Percentiles rank a stretch among this genome's conserved stretches.
phyloP scores from a whole-genome alignment of 2,888 invertebrate genomes.

The Platerodrilus igneus region DNA sequence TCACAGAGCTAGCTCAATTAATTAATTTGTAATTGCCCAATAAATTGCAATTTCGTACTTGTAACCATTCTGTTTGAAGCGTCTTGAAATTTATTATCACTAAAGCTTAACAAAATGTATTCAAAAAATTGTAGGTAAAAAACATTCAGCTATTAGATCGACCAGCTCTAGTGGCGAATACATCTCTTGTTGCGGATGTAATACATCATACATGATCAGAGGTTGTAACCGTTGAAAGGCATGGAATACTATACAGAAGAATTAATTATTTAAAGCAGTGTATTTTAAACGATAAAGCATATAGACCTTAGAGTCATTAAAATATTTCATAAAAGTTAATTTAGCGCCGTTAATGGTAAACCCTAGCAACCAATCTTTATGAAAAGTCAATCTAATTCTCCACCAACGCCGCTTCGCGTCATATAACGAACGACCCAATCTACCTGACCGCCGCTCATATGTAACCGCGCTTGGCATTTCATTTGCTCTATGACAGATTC shows the following conservation, averaged over 20 bases:
- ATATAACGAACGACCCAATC: constrained; percentile 26
- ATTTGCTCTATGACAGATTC: constrained; percentile 48
- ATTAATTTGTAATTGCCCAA: too few species aligned
- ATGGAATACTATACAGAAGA: constrained; percentile 7
- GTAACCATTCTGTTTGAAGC: too few species aligned
- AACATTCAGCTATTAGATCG: too few species aligned
- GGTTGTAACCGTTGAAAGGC: too few species aligned
- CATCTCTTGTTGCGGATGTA: too few species aligned
- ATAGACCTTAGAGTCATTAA: constrained; percentile 44
- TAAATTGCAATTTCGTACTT: too few species aligned
- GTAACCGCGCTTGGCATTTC: constrained; percentile 46
- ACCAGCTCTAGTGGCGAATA: too few species aligned
- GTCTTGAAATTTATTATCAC: too few species aligned
- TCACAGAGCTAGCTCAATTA: too few species aligned
- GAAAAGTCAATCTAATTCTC: constrained; percentile 41
- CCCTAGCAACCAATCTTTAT: constrained; percentile 36
- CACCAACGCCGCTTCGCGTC: constrained; percentile 37
- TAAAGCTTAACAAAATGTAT: too few species aligned
- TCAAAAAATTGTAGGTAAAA: too few species aligned
- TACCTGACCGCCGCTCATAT: constrained; percentile 39
- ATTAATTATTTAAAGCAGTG: constrained; percentile 16
- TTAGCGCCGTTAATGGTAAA: constrained; percentile 43
- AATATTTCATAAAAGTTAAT: constrained; percentile 44
- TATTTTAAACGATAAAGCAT: constrained; percentile 37
- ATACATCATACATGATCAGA: too few species aligned